Base-by-base conservation (phyloP, 2,888 invertebrate species). In the Acanthococcus lagerstroemiae region DNA sequence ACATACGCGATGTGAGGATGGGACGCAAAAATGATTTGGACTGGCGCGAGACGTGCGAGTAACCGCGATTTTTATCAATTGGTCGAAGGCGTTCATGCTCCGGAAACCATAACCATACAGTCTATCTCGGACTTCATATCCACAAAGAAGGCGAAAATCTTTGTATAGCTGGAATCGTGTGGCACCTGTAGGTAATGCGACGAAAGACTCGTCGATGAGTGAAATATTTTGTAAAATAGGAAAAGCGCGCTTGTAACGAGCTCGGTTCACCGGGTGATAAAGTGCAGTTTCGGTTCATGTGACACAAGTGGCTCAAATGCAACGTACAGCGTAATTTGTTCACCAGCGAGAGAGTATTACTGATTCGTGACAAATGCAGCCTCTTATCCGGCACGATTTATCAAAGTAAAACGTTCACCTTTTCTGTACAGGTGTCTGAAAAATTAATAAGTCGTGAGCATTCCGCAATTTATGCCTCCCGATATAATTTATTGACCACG, bases 381-480 rank as follows among this genome's bases (percentile, higher is more conserved):
- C 60, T 60, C 46, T 60, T 60, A 60, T 60, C 60, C 60, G 60
- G 50, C 60, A 60, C 60, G 60, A 60, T 60, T 60, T 60, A 60
- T 60, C 60, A 50, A 60, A 60, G 60, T 50, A 60, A 46, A 50
- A 26, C 60, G 50, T 46, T 46, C 25, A 60, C 24, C 50, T 45
- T 46, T 46, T 60, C 21, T 17, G 21, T 60, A 60, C 60, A 60
- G 60, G 60, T 60, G 60, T 60, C 45, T 48, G 60, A 50, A 60
- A 60, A 60, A 60, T 60, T 60, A 60, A 60, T 60, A 48, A 50
- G 60, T 60, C 60, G 60, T 60, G 60, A 60, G 60, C 60, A 60
- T 60, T 60, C 48, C 60, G 50, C 60, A 60, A 60, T 60, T 60
- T 60, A 60, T 60, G 50, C 60, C 46, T 25, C 48, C 60, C 50